phyloP scores from a whole-genome alignment of 1,140 invertebrate species.

The Drosophila arizonae region DNA sequence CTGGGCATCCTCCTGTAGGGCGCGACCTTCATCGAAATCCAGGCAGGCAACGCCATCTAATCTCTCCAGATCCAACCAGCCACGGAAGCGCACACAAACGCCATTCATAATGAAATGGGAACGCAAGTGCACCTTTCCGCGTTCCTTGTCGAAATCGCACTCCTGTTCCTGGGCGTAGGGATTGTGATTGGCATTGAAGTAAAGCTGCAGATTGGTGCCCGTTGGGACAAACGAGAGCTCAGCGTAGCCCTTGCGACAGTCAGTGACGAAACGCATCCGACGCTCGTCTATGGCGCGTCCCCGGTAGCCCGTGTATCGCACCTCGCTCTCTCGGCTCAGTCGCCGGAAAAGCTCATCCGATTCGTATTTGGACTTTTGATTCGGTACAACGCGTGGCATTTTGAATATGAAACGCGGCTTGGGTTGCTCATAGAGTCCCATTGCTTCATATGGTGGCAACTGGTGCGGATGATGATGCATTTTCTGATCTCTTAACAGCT shows the following conservation, averaged over 20 bases:
- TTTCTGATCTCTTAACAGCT: conserved; percentile 22
- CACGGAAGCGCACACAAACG: conserved; percentile 97
- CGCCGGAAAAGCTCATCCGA: conserved; percentile 96
- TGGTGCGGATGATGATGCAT: conserved; percentile 70
- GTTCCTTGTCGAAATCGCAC: conserved; percentile 97
- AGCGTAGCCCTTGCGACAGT: conserved; percentile 96
- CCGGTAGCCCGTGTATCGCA: conserved; percentile 96
- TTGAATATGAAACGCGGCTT: conserved; percentile 94
- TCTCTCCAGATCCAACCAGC: conserved; percentile 96
- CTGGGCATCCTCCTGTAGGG: conserved; percentile 91
- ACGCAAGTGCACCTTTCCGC: conserved; percentile 96
- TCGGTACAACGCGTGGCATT: conserved; percentile 97
- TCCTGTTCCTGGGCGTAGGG: conserved; percentile 89
- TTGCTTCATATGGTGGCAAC: conserved; percentile 57
- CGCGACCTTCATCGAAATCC: conserved; percentile 95
- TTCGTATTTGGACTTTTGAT: conserved; percentile 97
- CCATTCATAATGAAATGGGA: conserved; percentile 98
- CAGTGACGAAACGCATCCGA: conserved; percentile 94
- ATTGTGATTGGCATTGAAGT: conserved; percentile 88
- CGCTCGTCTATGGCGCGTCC: conserved; percentile 95
- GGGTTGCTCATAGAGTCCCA: conserved; percentile 91
- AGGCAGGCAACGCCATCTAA: conserved; percentile 96
- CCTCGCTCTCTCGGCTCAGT: conserved; percentile 95
- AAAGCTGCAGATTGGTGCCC: conserved; percentile 96
- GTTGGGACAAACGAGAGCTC: conserved; percentile 96